Conservation (phyloP, 2,888 invertebrate species). For the Agonopterix alstromeriana region DNA sequence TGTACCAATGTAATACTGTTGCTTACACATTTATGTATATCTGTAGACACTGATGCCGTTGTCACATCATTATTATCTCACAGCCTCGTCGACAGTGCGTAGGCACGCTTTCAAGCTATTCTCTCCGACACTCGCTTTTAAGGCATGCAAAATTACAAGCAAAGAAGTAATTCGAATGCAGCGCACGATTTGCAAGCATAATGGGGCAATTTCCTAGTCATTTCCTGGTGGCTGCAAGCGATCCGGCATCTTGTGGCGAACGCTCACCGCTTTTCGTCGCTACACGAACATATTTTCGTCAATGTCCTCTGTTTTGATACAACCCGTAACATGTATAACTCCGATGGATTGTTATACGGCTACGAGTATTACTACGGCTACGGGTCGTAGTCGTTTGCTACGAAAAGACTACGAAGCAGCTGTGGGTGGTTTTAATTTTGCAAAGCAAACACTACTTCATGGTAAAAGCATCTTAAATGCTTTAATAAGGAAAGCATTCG, state of each 20-base stretch:
- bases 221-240: constrained; percentile 63
- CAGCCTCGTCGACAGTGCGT: constrained; percentile 2
- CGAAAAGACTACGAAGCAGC: no score
- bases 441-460: no score
- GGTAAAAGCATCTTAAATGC: no score
- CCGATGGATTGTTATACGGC: no score
- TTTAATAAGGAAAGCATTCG: no score
- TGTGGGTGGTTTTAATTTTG: no score
- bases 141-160: constrained; percentile 61
- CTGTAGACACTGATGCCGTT: background rate
- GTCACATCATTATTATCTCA: background rate
- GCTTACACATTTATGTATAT: no score
- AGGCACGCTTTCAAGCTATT: constrained; percentile 4
- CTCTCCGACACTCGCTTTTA: constrained; percentile 17
- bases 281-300: constrained; percentile 31
- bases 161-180: constrained; percentile 69
- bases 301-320: constrained; percentile 19
- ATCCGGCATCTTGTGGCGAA: constrained; percentile 59
- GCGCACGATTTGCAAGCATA: constrained; percentile 69
- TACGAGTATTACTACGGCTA: no score
- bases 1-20: no score
- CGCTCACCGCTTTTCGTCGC: constrained; percentile 34
- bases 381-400: no score
- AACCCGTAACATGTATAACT: no score
- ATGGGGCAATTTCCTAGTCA: constrained; percentile 72